Percentiles rank a stretch among this genome's conserved stretches.
These are phyloP conservation scores for Cataglyphis altisquamis DNA, from an alignment of 2,888 invertebrate genomes.

Conservation along the genomic window DNA sequence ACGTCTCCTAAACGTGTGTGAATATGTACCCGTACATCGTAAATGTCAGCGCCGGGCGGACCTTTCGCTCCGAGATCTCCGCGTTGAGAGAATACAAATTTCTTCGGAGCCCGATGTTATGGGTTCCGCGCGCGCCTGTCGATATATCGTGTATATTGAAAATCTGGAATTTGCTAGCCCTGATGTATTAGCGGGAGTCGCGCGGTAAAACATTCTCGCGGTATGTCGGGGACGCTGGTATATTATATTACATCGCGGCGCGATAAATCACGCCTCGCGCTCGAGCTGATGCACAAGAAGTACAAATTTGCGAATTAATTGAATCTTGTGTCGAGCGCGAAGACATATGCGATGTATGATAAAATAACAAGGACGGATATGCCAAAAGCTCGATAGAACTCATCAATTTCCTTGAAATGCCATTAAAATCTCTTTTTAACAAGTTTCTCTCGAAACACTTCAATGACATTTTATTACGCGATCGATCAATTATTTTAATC, in stretches of 20 bases:
- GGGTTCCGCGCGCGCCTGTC: conserved; percentile 31
- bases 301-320: conserved; percentile 47
- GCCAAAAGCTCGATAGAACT: neutral
- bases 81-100: conserved; percentile 70
- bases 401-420: neutral
- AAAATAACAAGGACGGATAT: neutral
- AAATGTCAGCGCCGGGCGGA: conserved; percentile 71
- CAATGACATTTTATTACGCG: neutral
- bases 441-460: neutral
- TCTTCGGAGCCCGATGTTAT: conserved; percentile 13
- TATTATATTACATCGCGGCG: conserved; percentile 29
- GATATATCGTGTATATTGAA: conserved; percentile 57
- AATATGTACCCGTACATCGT: conserved; percentile 65
- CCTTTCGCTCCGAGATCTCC: conserved; percentile 67
- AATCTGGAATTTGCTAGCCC: conserved; percentile 58
- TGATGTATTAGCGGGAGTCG: conserved; percentile 62
- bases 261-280: conserved; percentile 63
- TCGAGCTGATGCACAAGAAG: conserved; percentile 7
- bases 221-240: conserved; percentile 51
- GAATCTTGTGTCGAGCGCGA: neutral
- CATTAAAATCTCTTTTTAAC: conserved; percentile 2
- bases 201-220: conserved; percentile 63
- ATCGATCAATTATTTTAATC: conserved; percentile 8
- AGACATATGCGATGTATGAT: neutral
- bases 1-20: conserved; percentile 73